Evolutionary conservation across 2,888 invertebrate species (phyloP).

Genomic region (Bellardia bayeri): DNA sequence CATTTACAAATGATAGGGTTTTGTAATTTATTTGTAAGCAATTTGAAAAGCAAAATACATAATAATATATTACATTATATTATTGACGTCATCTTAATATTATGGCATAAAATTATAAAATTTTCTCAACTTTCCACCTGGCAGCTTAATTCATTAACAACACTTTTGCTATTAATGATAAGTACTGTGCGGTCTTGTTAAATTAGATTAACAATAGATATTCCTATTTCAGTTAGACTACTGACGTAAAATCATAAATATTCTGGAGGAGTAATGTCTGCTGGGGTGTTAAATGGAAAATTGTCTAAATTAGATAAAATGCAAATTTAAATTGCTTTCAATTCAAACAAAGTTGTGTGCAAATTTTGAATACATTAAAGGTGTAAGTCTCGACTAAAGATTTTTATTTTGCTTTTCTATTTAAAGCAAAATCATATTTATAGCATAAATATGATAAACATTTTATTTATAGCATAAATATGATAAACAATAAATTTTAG

Average conservation of each 20-base stretch:
- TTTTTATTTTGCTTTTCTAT: too few relatives aligned
- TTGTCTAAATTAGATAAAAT: not conserved
- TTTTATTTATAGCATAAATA: too few relatives aligned
- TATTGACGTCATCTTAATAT: conserved; percentile 61
- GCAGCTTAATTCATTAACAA: not conserved
- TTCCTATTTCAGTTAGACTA: not conserved
- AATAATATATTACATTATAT: conserved; percentile 4
- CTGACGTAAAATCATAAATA: conserved; percentile 22
- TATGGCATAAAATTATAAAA: not conserved
- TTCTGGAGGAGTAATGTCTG: not conserved
- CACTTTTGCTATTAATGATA: not conserved
- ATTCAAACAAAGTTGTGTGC: too few relatives aligned
- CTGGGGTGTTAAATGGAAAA: too few relatives aligned
- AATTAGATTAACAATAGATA: conserved; percentile 14
- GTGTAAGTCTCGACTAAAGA: too few relatives aligned
- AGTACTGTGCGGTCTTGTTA: not conserved
- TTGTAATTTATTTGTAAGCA: not conserved
- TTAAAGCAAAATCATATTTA: too few relatives aligned
- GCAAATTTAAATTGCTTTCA: too few relatives aligned
- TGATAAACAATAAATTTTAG: too few relatives aligned
- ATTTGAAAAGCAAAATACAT: conserved; percentile 8
- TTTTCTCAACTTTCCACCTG: not conserved
- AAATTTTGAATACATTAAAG: too few relatives aligned
- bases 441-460: too few relatives aligned
- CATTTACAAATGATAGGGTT: not conserved